Evolutionary conservation across 2,888 invertebrate genomes (phyloP).

Genomic region (Eulithis testata): DNA sequence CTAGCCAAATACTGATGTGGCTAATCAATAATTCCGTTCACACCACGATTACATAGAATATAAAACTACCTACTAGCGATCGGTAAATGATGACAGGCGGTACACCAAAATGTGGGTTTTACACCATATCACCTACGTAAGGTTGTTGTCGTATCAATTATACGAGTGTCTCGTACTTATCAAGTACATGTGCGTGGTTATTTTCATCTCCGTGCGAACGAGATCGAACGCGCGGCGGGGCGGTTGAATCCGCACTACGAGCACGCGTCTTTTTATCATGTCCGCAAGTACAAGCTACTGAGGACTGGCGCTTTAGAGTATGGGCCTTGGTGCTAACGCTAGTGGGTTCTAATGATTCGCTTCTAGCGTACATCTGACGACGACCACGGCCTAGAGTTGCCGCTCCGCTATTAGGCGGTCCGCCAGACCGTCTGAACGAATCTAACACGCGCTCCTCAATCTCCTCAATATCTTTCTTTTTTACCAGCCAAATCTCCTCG

Average conservation of each 20-base stretch:
- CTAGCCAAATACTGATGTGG: conserved; percentile 13
- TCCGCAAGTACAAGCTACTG: conserved; percentile 78
- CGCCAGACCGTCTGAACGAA: conserved; percentile 73
- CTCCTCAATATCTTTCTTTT: conserved; percentile 80
- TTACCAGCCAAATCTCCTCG: conserved; percentile 81
- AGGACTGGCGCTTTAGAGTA: conserved; percentile 74
- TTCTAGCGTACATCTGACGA: conserved; percentile 68
- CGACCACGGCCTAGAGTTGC: conserved; percentile 70
- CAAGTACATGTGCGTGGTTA: conserved; percentile 70
- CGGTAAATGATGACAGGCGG: background rate
- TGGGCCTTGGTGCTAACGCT: conserved; percentile 65
- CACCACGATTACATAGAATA: conserved; percentile 13
- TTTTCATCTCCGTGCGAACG: conserved; percentile 74
- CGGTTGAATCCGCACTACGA: conserved; percentile 59
- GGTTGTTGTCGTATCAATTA: conserved; percentile 2
- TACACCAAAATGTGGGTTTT: background rate
- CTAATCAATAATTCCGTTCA: conserved; percentile 11
- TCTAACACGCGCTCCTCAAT: conserved; percentile 78
- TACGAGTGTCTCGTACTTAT: conserved; percentile 81
- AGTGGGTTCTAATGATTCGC: conserved; percentile 75
- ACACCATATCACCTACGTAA: conserved; percentile 2
- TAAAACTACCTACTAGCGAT: conserved; percentile 18
- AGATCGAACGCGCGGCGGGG: conserved; percentile 64
- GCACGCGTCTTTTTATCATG: conserved; percentile 76
- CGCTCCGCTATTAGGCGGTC: conserved; percentile 57